Conservation (phyloP, 2,113 vertebrate genomes). For the Thunnus thynnus region DNA sequence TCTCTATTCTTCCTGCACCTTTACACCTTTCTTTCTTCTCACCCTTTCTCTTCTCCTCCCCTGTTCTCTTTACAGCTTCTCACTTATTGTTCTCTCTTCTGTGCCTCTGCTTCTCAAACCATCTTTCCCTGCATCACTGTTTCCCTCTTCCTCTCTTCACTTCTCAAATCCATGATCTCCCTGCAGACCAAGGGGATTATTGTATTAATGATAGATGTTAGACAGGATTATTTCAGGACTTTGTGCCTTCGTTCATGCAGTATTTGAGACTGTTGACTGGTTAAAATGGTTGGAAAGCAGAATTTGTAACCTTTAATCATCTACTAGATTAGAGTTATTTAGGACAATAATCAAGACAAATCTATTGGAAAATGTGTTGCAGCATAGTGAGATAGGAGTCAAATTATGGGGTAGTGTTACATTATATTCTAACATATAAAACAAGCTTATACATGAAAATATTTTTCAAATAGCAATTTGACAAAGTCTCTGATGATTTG, state of each 20-base stretch:
- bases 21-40: conserved; percentile 1
- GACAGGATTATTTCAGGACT: conserved; percentile 33
- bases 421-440: too few relatives aligned
- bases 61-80: background rate
- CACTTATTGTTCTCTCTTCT: conserved; percentile 1
- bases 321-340: background rate
- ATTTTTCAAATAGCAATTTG: too few relatives aligned
- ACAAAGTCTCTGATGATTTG: too few relatives aligned
- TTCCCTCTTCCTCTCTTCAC: conserved; percentile 7
- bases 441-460: too few relatives aligned
- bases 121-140: background rate
- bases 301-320: background rate
- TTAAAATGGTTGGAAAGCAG: background rate
- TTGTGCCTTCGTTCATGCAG: background rate
- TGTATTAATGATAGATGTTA: conserved; percentile 44
- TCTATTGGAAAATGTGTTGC: too few relatives aligned
- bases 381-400: too few relatives aligned
- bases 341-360: background rate
- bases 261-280: conserved; percentile 6
- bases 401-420: too few relatives aligned
- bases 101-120: background rate
- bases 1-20: background rate
- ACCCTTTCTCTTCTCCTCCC: background rate
- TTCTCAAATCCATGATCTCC: conserved; percentile 44
- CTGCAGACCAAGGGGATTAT: conserved; percentile 55